Conservation (phyloP, 1,140 invertebrate species). For the Eciton burchellii region DNA sequence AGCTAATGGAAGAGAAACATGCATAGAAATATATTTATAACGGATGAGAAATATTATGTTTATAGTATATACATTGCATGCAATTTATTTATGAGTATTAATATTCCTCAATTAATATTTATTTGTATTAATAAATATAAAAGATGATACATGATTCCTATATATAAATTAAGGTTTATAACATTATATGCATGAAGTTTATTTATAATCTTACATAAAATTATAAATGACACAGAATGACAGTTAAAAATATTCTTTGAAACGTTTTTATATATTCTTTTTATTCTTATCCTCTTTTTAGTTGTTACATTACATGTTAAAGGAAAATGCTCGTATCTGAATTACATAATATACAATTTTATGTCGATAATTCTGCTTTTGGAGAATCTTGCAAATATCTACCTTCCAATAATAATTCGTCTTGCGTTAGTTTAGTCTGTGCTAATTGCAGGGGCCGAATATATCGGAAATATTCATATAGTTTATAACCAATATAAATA, state of each 20-base stretch:
- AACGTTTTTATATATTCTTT: background rate
- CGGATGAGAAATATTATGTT: too few species aligned
- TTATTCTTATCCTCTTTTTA: background rate
- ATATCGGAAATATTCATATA: conserved; percentile 68
- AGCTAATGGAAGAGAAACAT: too few species aligned
- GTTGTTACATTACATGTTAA: too few species aligned
- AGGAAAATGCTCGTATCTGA: background rate
- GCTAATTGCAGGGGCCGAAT: conserved; percentile 68
- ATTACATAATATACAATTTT: background rate
- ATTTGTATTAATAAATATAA: too few species aligned
- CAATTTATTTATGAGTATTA: too few species aligned
- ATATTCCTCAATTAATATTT: too few species aligned
- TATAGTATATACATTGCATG: too few species aligned
- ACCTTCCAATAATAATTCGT: conserved; percentile 78
- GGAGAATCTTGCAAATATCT: conserved; percentile 29
- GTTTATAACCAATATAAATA: conserved; percentile 28
- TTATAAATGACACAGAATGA: conserved; percentile 5
- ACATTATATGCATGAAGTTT: background rate
- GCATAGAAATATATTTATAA: too few species aligned
- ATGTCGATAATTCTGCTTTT: conserved; percentile 30
- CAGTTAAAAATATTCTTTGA: background rate
- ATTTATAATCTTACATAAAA: background rate
- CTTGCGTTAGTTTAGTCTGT: conserved; percentile 39
- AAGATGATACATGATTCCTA: too few species aligned
- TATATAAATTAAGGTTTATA: background rate